Evolutionary conservation across 2,888 invertebrate species (phyloP), one percentile per base, ranked within the genome.

Genomic region (Epistrophe grossulariae): DNA sequence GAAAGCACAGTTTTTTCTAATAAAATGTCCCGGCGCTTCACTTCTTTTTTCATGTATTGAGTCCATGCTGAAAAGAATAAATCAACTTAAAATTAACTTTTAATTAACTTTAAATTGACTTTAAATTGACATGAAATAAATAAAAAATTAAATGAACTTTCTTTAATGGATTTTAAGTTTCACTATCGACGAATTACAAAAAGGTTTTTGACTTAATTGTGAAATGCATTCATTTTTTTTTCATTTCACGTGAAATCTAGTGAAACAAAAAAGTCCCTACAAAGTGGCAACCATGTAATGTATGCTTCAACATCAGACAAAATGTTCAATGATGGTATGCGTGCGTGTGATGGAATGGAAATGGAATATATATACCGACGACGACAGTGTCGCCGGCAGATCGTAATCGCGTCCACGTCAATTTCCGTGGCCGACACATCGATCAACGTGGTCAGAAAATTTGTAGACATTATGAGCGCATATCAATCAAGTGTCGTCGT

Each of bases 381-480:
- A 83, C 79, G 74, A 83, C 87, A 87, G 66, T 83, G 87, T 87
- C 87, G 87, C 76, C 87, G 83, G 79, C 62, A 77, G 88, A 88
- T 88, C 77, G 88, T 84, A 88, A 88, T 84, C 88, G 80, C 88
- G 79, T 87, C 76, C 84, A 84, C 72, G 88, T 88, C 88, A 88
- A 88, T 88, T 88, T 88, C 73, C 88, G 77, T 77, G 84, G 84
- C 88, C 80, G 83, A 88, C 87, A 88, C 87, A 88, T 88, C 88
- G 88, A 84, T 88, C 88, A 88, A 88, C 77, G 83, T 84, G 84
- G 88, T 80, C 88, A 88, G 88, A 88, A 88, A 88, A 88, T 88
- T 88, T 88, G 88, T 88, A 88, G 88, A 84, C 88, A 88, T 88
- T 88, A 88, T 88, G 88, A 88, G 84, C 88, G 80, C 88, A 88